Percentiles rank a stretch among this genome's conserved stretches.
phyloP scores from a whole-genome alignment of 2,113 vertebrate species.

The Scatophagus argus region DNA sequence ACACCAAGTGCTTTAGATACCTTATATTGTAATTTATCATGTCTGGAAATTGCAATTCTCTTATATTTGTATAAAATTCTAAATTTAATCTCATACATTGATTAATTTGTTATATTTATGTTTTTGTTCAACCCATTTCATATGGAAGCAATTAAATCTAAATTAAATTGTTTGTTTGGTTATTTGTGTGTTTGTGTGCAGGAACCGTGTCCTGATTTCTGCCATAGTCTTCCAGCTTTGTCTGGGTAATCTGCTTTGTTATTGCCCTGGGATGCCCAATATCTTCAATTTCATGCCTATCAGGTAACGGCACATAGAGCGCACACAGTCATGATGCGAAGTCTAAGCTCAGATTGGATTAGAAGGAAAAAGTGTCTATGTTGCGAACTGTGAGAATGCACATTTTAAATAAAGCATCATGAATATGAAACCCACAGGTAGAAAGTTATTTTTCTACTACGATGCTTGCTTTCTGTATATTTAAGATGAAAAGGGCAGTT shows the following conservation, averaged over 20 bases:
- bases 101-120: background rate
- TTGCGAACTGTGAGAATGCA: background rate
- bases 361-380: background rate
- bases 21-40: background rate
- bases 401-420: background rate
- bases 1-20: background rate
- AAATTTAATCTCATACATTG: background rate
- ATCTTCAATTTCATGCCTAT: constrained; percentile 95
- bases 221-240: constrained; percentile 91
- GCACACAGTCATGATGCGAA: background rate
- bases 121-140: background rate
- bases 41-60: background rate
- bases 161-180: background rate
- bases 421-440: background rate
- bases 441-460: background rate
- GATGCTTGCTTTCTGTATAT: background rate
- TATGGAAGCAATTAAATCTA: background rate
- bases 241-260: constrained; percentile 90
- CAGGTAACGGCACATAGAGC: constrained; percentile 78
- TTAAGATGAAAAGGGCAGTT: background rate
- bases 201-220: constrained; percentile 87
- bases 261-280: constrained; percentile 91
- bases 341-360: background rate
- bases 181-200: constrained; percentile 53
- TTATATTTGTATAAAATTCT: no score